Conservation (phyloP, 2,888 invertebrate species). For the Pollenia angustigena region DNA sequence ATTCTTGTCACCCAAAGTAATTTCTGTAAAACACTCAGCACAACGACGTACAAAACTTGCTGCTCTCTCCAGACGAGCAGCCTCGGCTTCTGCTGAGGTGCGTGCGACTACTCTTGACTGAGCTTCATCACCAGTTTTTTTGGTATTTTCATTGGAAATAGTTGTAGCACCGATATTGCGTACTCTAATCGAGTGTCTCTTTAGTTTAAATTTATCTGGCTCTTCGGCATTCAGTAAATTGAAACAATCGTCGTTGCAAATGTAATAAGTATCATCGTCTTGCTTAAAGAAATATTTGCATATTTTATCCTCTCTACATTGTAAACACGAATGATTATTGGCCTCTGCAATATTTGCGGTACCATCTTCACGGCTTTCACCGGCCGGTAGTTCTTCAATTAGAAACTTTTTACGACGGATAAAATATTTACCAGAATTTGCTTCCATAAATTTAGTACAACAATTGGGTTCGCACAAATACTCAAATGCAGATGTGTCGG, state of each 20-base stretch:
- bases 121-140: slow-evolving; percentile 70
- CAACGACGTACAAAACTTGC: slow-evolving; percentile 86
- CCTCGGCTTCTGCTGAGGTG: slow-evolving; percentile 86
- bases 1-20: slow-evolving; percentile 87
- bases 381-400: slow-evolving; percentile 83
- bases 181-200: slow-evolving; percentile 83
- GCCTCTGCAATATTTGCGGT: slow-evolving; percentile 76
- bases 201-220: slow-evolving; percentile 83
- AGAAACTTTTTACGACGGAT: slow-evolving; percentile 85
- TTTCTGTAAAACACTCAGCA: slow-evolving; percentile 85
- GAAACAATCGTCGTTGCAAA: slow-evolving; percentile 87
- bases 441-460: slow-evolving; percentile 85
- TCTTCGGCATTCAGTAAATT: slow-evolving; percentile 85
- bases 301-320: slow-evolving; percentile 85
- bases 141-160: slow-evolving; percentile 74
- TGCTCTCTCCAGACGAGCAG: slow-evolving; percentile 86
- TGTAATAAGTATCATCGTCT: slow-evolving; percentile 85
- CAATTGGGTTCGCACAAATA: slow-evolving; percentile 86
- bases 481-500: slow-evolving; percentile 85
- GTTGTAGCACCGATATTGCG: slow-evolving; percentile 82
- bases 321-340: slow-evolving; percentile 83
- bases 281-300: slow-evolving; percentile 85
- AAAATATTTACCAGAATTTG: slow-evolving; percentile 86
- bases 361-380: slow-evolving; percentile 63
- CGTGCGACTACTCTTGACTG: slow-evolving; percentile 86